These are phyloP conservation scores for Nasua narica DNA, from an alignment of 2,797 vertebrate genomes.

Conservation along the genomic window DNA sequence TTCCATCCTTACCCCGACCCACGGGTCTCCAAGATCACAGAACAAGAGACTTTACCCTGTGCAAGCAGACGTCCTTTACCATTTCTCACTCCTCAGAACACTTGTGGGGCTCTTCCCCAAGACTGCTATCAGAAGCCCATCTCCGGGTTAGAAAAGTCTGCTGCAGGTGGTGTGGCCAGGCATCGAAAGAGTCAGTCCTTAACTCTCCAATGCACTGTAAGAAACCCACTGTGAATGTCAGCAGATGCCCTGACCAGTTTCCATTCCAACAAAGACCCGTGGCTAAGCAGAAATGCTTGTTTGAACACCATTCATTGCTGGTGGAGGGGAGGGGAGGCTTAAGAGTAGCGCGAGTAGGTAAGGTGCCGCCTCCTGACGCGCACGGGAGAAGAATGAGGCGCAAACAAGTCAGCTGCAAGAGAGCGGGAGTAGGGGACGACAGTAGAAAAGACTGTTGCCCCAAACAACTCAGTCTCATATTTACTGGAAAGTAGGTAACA, in stretches of 20 bases:
- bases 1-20: background rate
- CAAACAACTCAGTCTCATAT: too few relatives aligned
- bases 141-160: background rate
- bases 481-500: too few relatives aligned
- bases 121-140: background rate
- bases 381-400: too few relatives aligned
- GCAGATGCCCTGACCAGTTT: background rate
- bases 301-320: accelerated
- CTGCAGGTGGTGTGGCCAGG: background rate
- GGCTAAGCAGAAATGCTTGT: too few relatives aligned
- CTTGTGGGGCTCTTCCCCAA: background rate
- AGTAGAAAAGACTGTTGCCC: too few relatives aligned
- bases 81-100: background rate
- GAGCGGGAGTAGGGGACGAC: too few relatives aligned
- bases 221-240: background rate
- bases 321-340: accelerated
- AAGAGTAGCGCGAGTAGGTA: too few relatives aligned
- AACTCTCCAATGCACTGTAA: background rate
- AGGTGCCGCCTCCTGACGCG: too few relatives aligned
- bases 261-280: background rate
- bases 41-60: background rate
- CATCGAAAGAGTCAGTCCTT: background rate
- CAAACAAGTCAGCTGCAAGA: too few relatives aligned
- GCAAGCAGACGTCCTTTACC: background rate
- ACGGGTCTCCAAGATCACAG: background rate